Percentiles rank a stretch among this genome's conserved stretches.
These are phyloP conservation scores for Dusona sp. DNA, from an alignment of 2,888 invertebrate species.

Conservation along the genomic window DNA sequence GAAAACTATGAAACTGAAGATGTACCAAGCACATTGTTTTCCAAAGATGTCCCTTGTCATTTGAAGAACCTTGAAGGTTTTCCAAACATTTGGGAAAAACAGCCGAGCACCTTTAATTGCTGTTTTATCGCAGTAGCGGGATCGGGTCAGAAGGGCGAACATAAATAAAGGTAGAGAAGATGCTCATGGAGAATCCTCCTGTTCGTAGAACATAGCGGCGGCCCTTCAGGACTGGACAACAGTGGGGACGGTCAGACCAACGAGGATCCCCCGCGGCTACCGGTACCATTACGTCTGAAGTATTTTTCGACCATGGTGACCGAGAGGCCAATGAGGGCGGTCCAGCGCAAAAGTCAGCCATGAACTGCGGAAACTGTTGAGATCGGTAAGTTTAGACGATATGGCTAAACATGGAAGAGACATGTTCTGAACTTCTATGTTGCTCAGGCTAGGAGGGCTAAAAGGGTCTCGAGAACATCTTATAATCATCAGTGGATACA, in stretches of 20 bases:
- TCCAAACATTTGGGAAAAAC: conserved; percentile 63
- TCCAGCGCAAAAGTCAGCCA: conserved; percentile 43
- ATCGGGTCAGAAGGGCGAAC: conserved; percentile 71
- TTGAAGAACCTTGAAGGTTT: conserved; percentile 20
- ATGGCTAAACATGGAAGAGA: conserved; percentile 35
- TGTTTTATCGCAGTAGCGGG: conserved; percentile 72
- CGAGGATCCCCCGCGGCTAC: conserved; percentile 75
- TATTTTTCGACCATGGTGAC: conserved; percentile 46
- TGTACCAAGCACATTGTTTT: conserved; percentile 30
- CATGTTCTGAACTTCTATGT: conserved; percentile 16
- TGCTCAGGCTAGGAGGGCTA: conserved; percentile 25
- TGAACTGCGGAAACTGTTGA: conserved; percentile 35
- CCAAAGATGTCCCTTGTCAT: conserved; percentile 14
- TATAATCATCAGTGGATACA: conserved; percentile 46
- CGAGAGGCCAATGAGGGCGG: conserved; percentile 57
- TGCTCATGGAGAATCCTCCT: conserved; percentile 52
- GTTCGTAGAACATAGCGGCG: conserved; percentile 52
- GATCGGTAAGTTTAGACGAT: conserved; percentile 42
- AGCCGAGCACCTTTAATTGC: conserved; percentile 73
- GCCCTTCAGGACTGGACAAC: conserved; percentile 42
- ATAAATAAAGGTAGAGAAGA: conserved; percentile 71
- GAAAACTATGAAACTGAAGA: conserved; percentile 33
- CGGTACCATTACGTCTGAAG: conserved; percentile 72
- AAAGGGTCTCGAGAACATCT: conserved; percentile 52
- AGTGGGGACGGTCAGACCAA: conserved; percentile 50